Evolutionary conservation across 2,888 invertebrate genomes (phyloP).

Genomic region (Dermolepida albohirtum): DNA sequence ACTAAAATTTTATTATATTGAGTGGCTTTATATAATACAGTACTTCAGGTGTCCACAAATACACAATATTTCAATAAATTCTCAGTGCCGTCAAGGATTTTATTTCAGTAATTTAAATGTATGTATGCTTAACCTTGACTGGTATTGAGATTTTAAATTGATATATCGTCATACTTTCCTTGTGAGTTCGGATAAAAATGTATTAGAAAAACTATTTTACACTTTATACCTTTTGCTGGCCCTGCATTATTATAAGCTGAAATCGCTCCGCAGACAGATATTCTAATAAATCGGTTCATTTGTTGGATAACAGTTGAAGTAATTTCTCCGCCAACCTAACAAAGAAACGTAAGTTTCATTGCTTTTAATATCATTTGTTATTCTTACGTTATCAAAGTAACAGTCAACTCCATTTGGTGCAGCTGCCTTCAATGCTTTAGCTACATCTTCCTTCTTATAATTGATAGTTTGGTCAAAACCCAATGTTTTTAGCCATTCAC

Average conservation of each 20-base stretch:
- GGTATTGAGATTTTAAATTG: too few species aligned
- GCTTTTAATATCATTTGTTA: neutral
- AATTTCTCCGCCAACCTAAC: conserved; percentile 74
- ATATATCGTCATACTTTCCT: too few species aligned
- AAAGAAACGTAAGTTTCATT: neutral
- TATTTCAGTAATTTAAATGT: too few species aligned
- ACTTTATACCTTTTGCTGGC: conserved; percentile 61
- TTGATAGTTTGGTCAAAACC: conserved; percentile 78
- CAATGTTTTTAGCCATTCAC: conserved; percentile 75
- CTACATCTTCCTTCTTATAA: conserved; percentile 74
- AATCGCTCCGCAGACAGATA: conserved; percentile 76
- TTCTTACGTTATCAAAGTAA: conserved; percentile 81
- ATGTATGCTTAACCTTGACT: too few species aligned
- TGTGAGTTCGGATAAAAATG: too few species aligned
- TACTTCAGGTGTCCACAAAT: too few species aligned
- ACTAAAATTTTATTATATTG: too few species aligned
- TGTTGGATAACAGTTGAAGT: conserved; percentile 70
- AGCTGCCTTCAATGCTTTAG: conserved; percentile 68
- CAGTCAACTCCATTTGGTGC: conserved; percentile 80
- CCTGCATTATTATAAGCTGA: conserved; percentile 69
- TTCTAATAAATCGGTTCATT: conserved; percentile 73
- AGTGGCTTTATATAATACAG: too few species aligned
- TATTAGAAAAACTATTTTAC: too few species aligned
- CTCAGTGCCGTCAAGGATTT: too few species aligned
- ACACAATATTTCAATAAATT: too few species aligned